Percentiles rank a stretch among this genome's conserved stretches.
Evolutionary conservation across 2,113 vertebrate species (phyloP).

Genomic region (Sisor rabdophorus): DNA sequence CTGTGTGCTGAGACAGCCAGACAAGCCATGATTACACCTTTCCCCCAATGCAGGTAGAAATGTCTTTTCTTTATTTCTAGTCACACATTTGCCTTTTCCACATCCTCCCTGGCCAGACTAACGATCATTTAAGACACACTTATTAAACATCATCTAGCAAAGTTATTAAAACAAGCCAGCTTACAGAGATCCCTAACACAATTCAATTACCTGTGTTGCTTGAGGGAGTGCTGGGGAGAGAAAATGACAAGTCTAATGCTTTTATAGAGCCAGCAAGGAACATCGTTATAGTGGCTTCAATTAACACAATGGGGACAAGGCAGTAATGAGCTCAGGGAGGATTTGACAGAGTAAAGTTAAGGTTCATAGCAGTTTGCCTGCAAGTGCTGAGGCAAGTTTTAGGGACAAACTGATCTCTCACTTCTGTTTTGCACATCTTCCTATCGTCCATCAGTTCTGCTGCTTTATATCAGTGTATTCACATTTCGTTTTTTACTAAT

Average conservation of each 20-base stretch:
- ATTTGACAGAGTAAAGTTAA: slow-evolving; percentile 63
- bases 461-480: not conserved
- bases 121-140: slow-evolving; percentile 71
- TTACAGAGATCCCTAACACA: slow-evolving; percentile 71
- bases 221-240: slow-evolving; percentile 62
- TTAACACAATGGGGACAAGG: slow-evolving; percentile 69
- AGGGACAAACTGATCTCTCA: slow-evolving; percentile 57
- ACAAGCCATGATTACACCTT: slow-evolving; percentile 64
- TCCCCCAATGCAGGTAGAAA: slow-evolving; percentile 57
- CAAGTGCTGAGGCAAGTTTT: slow-evolving; percentile 54
- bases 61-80: slow-evolving; percentile 65
- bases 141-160: slow-evolving; percentile 78
- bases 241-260: slow-evolving; percentile 62
- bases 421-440: slow-evolving; percentile 27
- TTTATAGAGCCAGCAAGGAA: slow-evolving; percentile 61
- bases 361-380: slow-evolving; percentile 55
- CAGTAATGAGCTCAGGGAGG: slow-evolving; percentile 63
- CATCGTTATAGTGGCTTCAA: slow-evolving; percentile 70
- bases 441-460: not conserved
- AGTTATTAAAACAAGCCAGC: slow-evolving; percentile 79
- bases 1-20: slow-evolving; percentile 48
- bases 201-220: slow-evolving; percentile 79
- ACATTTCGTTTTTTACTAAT: not conserved
- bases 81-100: slow-evolving; percentile 71
- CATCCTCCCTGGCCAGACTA: slow-evolving; percentile 64